Evolutionary conservation across 1,140 invertebrate species (phyloP).

Genomic region (Potamilus streckersoni): DNA sequence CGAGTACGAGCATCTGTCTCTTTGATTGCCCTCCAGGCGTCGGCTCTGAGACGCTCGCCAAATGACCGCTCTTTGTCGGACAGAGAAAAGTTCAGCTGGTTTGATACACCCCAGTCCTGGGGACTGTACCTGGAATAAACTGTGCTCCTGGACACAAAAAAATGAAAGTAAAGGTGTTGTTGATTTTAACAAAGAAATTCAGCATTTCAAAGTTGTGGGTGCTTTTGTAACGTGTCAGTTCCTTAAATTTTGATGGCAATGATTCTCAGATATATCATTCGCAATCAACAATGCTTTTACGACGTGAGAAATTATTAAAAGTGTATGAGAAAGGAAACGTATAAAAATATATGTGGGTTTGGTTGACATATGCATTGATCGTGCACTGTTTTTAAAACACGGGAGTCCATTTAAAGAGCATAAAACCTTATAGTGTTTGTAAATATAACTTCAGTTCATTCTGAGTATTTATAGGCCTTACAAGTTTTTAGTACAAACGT

Average conservation of each 20-base stretch:
- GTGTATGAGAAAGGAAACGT: no score
- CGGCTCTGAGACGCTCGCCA: constrained; percentile 75
- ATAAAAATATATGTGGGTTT: no score
- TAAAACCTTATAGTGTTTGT: no score
- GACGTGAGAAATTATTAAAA: no score
- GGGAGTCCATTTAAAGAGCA: no score
- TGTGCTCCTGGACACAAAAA: constrained; percentile 52
- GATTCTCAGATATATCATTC: neutral
- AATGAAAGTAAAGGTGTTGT: neutral
- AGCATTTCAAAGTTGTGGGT: neutral
- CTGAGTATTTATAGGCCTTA: no score
- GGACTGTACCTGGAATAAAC: constrained; percentile 79
- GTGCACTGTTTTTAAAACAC: no score
- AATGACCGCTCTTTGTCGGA: constrained; percentile 86
- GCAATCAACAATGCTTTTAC: neutral
- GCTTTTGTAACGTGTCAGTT: neutral
- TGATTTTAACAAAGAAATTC: neutral
- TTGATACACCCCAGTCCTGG: constrained; percentile 90
- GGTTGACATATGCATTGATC: no score
- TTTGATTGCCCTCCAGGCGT: constrained; percentile 65
- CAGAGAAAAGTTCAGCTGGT: constrained; percentile 84
- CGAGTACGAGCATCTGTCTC: constrained; percentile 66
- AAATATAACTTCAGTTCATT: no score
- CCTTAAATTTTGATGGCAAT: neutral
- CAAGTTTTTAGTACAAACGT: no score